Percentiles rank a stretch among this genome's conserved stretches.
phyloP scores from a whole-genome alignment of 2,797 vertebrate genomes.

The Pseudomugil tenellus region DNA sequence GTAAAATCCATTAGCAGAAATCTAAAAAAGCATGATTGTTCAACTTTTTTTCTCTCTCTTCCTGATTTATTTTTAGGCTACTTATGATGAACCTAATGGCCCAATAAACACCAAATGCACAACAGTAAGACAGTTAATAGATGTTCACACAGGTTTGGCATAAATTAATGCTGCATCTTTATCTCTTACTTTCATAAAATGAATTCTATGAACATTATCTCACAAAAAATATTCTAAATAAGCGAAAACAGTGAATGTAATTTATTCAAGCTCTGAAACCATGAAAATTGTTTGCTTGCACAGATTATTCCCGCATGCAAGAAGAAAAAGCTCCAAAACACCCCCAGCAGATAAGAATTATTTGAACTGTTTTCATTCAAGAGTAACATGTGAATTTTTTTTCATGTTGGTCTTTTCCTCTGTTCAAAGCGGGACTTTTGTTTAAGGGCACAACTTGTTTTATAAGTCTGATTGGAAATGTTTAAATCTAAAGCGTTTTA shows the following conservation, averaged over 20 bases:
- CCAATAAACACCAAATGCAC: not conserved
- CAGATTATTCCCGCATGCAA: too few relatives aligned
- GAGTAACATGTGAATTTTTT: too few relatives aligned
- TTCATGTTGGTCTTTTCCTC: too few relatives aligned
- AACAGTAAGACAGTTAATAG: not conserved
- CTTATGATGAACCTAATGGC: not conserved
- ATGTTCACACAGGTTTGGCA: not conserved
- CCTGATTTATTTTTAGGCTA: too few relatives aligned
- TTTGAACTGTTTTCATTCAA: not conserved
- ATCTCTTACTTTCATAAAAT: not conserved
- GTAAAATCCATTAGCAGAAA: conserved; percentile 33
- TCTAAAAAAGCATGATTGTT: conserved; percentile 1
- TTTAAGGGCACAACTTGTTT: too few relatives aligned
- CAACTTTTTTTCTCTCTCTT: too few relatives aligned
- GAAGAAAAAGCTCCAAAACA: not conserved
- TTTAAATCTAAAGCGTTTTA: not conserved
- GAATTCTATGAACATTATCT: not conserved
- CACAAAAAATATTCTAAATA: not conserved
- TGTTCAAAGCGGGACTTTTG: too few relatives aligned
- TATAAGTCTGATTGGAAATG: too few relatives aligned
- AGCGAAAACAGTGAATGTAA: not conserved
- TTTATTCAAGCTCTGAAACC: not conserved
- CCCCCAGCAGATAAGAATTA: not conserved
- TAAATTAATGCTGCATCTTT: not conserved
- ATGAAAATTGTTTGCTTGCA: not conserved